A percentile compares a stretch with the other conserved stretches of the same genome.
Conservation (phyloP, 1,140 invertebrate genomes). For the Acromyrmex charruanus region DNA sequence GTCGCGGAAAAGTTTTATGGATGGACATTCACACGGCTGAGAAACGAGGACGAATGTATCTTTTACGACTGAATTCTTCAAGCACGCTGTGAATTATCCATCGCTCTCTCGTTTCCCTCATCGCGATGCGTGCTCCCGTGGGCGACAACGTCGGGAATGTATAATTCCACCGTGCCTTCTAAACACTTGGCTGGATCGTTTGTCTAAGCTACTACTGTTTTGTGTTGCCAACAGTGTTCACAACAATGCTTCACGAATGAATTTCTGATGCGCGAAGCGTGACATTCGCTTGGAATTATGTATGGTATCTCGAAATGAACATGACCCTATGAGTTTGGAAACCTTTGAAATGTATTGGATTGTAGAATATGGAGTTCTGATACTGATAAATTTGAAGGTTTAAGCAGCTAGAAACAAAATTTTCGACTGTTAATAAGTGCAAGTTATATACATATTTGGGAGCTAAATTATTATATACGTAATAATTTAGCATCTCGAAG, state of each 20-base stretch:
- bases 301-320: neutral
- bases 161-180: constrained; percentile 51
- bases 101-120: neutral
- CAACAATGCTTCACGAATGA: constrained; percentile 40
- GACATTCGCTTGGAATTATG: constrained; percentile 3
- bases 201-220: constrained; percentile 33
- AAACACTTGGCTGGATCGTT: constrained; percentile 45
- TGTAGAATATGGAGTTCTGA: neutral
- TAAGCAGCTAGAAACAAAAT: neutral
- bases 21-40: constrained; percentile 36
- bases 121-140: constrained; percentile 3
- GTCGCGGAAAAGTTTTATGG: constrained; percentile 62
- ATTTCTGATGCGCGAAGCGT: constrained; percentile 17
- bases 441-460: no score
- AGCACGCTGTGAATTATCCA: constrained; percentile 45
- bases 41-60: constrained; percentile 48
- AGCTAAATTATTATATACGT: neutral
- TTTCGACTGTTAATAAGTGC: neutral
- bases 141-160: constrained; percentile 40
- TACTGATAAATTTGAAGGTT: neutral
- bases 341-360: constrained; percentile 10
- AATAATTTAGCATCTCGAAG: neutral
- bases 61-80: constrained; percentile 57
- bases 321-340: constrained; percentile 16
- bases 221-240: constrained; percentile 31